Conservation (phyloP, 2,113 vertebrate species). For the Echinops telfairi region DNA sequence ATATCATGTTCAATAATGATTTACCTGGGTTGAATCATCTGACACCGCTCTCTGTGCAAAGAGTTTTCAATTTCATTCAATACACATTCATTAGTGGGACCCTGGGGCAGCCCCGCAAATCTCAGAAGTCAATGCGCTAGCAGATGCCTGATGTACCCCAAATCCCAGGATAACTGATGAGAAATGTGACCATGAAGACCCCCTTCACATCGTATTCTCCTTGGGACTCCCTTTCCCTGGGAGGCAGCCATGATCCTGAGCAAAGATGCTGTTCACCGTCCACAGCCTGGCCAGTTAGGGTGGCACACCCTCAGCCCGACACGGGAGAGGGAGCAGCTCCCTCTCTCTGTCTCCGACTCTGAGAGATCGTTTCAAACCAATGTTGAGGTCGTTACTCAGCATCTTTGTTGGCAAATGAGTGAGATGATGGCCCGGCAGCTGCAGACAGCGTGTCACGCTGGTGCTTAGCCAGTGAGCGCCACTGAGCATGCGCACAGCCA, state of each 20-base stretch:
- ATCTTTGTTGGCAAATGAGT: slow-evolving; percentile 58
- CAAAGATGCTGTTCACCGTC: neutral
- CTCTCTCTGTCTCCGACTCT: neutral
- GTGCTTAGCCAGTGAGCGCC: neutral
- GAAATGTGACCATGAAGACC: neutral
- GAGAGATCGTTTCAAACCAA: slow-evolving; percentile 65
- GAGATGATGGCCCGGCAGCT: slow-evolving; percentile 19
- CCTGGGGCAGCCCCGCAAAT: neutral
- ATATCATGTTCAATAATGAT: slow-evolving; percentile 21
- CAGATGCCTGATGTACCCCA: neutral
- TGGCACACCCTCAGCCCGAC: neutral
- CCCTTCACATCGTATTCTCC: neutral
- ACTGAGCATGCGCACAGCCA: neutral
- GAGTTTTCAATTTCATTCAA: slow-evolving; percentile 19
- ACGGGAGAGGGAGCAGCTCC: neutral
- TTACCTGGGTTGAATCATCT: neutral
- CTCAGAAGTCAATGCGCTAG: slow-evolving; percentile 7
- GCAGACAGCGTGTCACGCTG: neutral
- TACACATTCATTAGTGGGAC: slow-evolving; percentile 14
- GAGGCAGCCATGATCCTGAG: neutral
- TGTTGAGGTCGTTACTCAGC: slow-evolving; percentile 68
- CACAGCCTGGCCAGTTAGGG: neutral
- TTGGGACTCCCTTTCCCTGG: neutral
- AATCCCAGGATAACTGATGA: neutral
- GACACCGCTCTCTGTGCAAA: neutral